Percentiles rank a stretch among this genome's conserved stretches.
phyloP scores from a whole-genome alignment of 2,888 invertebrate genomes.

The Metacarcinus magister region DNA sequence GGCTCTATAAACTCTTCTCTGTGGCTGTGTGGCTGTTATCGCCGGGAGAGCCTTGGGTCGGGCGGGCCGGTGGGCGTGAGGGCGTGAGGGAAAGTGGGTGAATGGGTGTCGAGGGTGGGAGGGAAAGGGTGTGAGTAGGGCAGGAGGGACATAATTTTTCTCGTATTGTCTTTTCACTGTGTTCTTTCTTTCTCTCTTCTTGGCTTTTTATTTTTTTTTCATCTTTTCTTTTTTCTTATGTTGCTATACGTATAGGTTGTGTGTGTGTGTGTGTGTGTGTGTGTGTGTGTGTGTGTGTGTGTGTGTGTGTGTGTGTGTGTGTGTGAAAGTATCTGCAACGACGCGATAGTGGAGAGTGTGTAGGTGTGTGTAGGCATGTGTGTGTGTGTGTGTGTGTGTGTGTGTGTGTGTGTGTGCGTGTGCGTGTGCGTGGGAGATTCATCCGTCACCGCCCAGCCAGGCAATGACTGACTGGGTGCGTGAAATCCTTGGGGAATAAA shows the following conservation, averaged over 20 bases:
- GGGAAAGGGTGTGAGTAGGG: neutral
- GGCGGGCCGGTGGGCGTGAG: neutral
- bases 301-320: neutral
- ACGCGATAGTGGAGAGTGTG: neutral
- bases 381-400: slow-evolving; percentile 59
- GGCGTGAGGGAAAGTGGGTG: neutral
- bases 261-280: neutral
- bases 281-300: neutral
- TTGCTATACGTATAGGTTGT: neutral
- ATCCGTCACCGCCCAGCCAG: neutral
- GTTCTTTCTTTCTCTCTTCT: neutral
- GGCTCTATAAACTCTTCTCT: neutral
- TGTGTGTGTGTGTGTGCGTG: slow-evolving; percentile 59
- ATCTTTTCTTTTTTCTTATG: neutral
- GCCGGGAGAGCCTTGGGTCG: neutral
- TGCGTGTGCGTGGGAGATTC: neutral
- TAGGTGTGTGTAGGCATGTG: neutral
- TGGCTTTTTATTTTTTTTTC: neutral
- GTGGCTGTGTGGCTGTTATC: neutral
- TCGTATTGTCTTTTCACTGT: neutral
- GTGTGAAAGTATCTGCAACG: neutral
- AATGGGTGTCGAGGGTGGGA: too few species aligned
- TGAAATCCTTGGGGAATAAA: neutral
- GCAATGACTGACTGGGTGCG: slow-evolving; percentile 1
- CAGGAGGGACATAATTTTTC: neutral